These are phyloP conservation scores for Apeira syringaria DNA, from an alignment of 2,888 invertebrate genomes.

Conservation along the genomic window DNA sequence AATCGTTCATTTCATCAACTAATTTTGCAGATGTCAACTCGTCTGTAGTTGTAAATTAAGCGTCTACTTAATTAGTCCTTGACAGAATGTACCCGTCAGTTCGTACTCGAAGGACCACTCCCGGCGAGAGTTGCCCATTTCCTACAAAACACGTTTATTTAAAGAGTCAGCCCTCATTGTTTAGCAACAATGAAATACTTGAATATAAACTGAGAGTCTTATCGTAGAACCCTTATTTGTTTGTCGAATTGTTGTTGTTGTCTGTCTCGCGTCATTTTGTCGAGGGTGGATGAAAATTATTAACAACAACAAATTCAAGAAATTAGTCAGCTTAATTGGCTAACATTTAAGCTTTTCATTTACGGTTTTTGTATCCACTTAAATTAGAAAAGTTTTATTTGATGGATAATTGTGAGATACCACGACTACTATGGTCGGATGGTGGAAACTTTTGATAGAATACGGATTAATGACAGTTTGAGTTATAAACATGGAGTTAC, in stretches of 20 bases:
- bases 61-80: slow-evolving; percentile 5
- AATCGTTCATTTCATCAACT: too few relatives aligned
- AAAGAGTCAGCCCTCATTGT: slow-evolving; percentile 59
- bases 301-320: slow-evolving; percentile 27
- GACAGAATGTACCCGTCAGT: slow-evolving; percentile 2
- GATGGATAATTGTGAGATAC: too few relatives aligned
- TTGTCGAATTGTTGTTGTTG: slow-evolving; percentile 59
- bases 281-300: slow-evolving; percentile 31
- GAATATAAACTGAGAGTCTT: slow-evolving; percentile 66
- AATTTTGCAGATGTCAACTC: too few relatives aligned
- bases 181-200: slow-evolving; percentile 68
- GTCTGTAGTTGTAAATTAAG: too few relatives aligned
- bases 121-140: slow-evolving; percentile 56
- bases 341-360: background rate
- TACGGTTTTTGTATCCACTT: background rate
- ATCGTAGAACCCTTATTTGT: slow-evolving; percentile 70
- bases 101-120: slow-evolving; percentile 2
- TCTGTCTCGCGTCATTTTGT: slow-evolving; percentile 53
- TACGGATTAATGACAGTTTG: too few relatives aligned
- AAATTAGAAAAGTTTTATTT: too few relatives aligned
- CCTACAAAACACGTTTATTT: slow-evolving; percentile 61
- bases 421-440: too few relatives aligned
- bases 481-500: too few relatives aligned
- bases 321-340: slow-evolving; percentile 29
- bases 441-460: too few relatives aligned